Evolutionary conservation across 2,113 vertebrate species (phyloP), one percentile per base, ranked within the genome.

Genomic region (Salvelinus alpinus): DNA sequence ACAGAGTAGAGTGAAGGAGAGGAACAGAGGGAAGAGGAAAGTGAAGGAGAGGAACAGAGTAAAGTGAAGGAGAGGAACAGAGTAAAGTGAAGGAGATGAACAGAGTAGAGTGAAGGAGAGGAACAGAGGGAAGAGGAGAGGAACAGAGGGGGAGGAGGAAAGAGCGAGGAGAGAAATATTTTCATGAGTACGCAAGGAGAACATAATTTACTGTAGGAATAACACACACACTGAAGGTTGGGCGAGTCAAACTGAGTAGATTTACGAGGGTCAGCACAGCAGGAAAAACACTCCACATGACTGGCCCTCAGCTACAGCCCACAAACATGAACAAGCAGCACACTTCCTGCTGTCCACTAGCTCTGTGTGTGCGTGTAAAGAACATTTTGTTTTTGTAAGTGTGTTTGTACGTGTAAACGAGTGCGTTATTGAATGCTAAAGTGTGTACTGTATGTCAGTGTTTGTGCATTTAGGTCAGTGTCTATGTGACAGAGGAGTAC

Each of bases 301-400:
- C 82, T 54, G 22, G 13, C 54, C 44, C 18, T 22, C 16, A 48
- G 76, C 60, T 57, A 72, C 16, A 80, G 79, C 77, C 80, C 76
- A 79, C 65, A 59, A 82, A 80, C 80, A 82, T 86, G 81, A 84
- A 85, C 84, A 81, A 89, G 24, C 14, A 71, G 51, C 84, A 74
- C 76, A 88, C 86, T 89, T 91, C 89, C 89, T 90, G 87, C 80
- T 54, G 62, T 31, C 29, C 27, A 48, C 73, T 14, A 84, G 51
- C 47, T 64, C 59, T 60, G 66, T 34, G 31, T 44, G 14, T 29
- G 18, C 44, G 16, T 68, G 66, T 34, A n/a, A 60, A 22, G n/a
- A 38, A 27, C 11, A 34, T n/a, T 20, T 51, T 51, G 70, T 27
- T 25, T 14, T 47, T 70, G 12, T 20, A 70, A 22, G 38, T 44